Conservation (phyloP, 2,113 vertebrate species). For the Tyto alba region DNA sequence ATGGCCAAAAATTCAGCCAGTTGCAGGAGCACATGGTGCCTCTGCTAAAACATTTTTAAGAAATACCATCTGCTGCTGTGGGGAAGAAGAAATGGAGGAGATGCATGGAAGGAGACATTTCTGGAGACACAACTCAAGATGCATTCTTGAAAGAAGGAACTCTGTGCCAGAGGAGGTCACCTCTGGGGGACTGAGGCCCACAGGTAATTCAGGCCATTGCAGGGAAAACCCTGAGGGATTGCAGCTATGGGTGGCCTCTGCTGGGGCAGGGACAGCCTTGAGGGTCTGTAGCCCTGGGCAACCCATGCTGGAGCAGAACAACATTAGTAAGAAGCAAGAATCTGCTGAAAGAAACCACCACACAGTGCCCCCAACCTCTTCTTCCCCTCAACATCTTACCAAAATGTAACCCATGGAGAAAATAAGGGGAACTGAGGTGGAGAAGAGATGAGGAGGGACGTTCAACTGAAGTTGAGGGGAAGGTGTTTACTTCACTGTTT, state of each 20-base stretch:
- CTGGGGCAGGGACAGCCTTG: neutral
- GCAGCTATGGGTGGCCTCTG: neutral
- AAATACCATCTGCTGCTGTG: neutral
- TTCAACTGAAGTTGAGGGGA: neutral
- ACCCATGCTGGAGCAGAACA: neutral
- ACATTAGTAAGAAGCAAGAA: neutral
- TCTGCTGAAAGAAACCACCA: neutral
- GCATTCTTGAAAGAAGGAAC: neutral
- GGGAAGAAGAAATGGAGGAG: neutral
- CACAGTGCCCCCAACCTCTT: accelerated
- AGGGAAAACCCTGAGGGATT: neutral
- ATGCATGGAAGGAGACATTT: neutral
- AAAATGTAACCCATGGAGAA: too few species aligned
- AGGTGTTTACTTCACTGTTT: neutral
- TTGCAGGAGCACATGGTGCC: neutral
- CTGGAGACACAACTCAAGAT: neutral
- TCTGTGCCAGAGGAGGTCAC: neutral
- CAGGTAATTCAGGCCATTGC: neutral
- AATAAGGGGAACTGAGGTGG: neutral
- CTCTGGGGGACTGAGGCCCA: neutral
- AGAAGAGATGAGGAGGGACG: neutral
- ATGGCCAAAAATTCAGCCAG: neutral
- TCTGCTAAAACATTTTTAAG: neutral
- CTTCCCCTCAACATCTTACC: neutral
- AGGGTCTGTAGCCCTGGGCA: neutral